phyloP scores from a whole-genome alignment of 2,888 invertebrate species.

The Graphium colonna region DNA sequence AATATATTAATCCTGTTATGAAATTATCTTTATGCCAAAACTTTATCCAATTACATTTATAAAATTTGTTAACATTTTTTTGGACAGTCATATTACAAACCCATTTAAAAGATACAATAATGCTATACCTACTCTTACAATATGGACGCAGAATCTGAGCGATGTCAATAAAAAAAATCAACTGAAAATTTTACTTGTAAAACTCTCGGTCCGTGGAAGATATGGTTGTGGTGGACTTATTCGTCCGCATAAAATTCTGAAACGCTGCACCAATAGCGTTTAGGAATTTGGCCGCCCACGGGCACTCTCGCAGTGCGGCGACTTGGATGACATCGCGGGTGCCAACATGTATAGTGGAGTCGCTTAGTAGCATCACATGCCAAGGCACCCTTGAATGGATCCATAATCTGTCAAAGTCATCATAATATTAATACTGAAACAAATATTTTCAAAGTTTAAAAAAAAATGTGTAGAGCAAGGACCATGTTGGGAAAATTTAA shows the following conservation, averaged over 20 bases:
- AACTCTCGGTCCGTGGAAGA: slow-evolving; percentile 45
- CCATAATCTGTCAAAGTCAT: slow-evolving; percentile 52
- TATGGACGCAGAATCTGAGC: too few relatives aligned
- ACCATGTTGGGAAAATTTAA: too few relatives aligned
- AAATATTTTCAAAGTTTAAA: too few relatives aligned
- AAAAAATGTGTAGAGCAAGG: too few relatives aligned
- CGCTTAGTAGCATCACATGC: slow-evolving; percentile 54
- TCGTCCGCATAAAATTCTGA: slow-evolving; percentile 47
- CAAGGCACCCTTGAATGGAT: slow-evolving; percentile 56
- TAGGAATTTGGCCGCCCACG: slow-evolving; percentile 58
- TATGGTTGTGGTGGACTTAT: slow-evolving; percentile 38
- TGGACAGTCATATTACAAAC: too few relatives aligned
- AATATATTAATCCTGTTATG: too few relatives aligned
- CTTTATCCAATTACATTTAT: too few relatives aligned
- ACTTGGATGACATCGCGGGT: slow-evolving; percentile 50
- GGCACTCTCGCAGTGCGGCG: slow-evolving; percentile 55
- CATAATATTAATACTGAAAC: slow-evolving; percentile 6
- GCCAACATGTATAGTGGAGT: slow-evolving; percentile 52
- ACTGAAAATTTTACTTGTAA: slow-evolving; percentile 50
- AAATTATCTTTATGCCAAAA: too few relatives aligned
- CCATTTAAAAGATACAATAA: too few relatives aligned
- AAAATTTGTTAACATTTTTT: too few relatives aligned
- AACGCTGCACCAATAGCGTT: slow-evolving; percentile 49
- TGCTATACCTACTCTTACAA: too few relatives aligned
- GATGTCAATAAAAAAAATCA: too few relatives aligned